Conservation (phyloP, 2,113 vertebrate species). For the Salvelinus sp. region DNA sequence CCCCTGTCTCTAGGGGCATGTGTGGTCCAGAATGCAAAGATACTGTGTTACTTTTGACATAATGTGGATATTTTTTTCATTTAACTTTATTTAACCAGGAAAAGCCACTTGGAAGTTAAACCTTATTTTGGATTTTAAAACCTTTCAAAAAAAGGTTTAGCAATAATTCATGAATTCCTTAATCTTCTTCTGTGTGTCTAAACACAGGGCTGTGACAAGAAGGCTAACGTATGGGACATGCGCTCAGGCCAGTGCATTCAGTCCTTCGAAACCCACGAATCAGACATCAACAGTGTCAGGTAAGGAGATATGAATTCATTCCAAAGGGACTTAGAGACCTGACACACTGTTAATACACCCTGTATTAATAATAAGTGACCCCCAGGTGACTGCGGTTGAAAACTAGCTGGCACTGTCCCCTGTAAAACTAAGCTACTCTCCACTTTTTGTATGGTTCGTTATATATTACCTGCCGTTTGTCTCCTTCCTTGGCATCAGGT, state of each 20-base stretch:
- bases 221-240: conserved; percentile 99
- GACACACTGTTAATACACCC: not conserved
- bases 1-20: too few species aligned
- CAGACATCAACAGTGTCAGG: conserved; percentile 98
- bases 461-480: not conserved
- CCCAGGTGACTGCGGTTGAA: too few species aligned
- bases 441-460: not conserved
- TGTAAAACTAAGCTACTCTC: too few species aligned
- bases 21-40: too few species aligned
- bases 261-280: conserved; percentile 97
- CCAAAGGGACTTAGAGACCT: too few species aligned
- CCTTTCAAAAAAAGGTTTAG: not conserved
- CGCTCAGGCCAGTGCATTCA: conserved; percentile 95
- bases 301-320: conserved; percentile 58
- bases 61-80: too few species aligned
- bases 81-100: not conserved
- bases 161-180: too few species aligned
- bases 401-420: too few species aligned
- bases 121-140: not conserved
- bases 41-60: too few species aligned
- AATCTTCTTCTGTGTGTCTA: not conserved
- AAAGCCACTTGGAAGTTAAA: not conserved
- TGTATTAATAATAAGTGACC: too few species aligned
- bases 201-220: conserved; percentile 94
- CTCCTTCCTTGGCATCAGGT: conserved; percentile 71